A percentile compares a stretch with the other conserved stretches of the same genome.
Evolutionary conservation across 1,140 invertebrate genomes (phyloP).

Genomic region (Physella acuta): DNA sequence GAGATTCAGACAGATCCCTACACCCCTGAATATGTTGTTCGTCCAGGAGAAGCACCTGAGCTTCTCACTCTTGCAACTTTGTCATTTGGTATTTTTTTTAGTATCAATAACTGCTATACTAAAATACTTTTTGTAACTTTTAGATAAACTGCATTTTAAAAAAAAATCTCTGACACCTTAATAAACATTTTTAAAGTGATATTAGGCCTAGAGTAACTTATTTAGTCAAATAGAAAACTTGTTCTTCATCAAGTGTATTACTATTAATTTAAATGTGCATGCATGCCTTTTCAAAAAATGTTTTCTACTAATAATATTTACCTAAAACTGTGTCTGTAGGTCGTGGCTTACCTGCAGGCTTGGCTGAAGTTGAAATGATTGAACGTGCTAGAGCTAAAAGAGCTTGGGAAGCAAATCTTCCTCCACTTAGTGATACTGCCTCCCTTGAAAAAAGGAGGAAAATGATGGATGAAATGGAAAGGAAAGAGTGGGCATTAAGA

Average conservation of each 20-base stretch:
- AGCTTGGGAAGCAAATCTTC: slow-evolving; percentile 65
- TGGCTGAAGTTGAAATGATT: slow-evolving; percentile 69
- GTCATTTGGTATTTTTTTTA: slow-evolving; percentile 62
- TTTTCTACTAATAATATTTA: no score
- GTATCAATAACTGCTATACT: background rate
- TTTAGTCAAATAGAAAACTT: no score
- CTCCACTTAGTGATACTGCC: slow-evolving; percentile 61
- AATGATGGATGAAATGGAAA: slow-evolving; percentile 68
- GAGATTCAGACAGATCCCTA: slow-evolving; percentile 78
- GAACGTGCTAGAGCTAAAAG: slow-evolving; percentile 65
- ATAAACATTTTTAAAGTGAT: no score
- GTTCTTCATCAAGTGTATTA: no score
- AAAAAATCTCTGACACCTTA: no score
- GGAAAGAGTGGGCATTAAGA: slow-evolving; percentile 69
- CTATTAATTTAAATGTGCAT: no score
- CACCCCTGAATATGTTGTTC: slow-evolving; percentile 68
- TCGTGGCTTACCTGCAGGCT: slow-evolving; percentile 68
- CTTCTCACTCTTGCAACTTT: slow-evolving; percentile 68
- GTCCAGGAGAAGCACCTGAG: slow-evolving; percentile 65
- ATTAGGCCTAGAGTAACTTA: no score
- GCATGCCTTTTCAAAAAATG: no score
- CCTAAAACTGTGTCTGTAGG: slow-evolving; percentile 37
- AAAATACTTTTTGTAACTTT: no score
- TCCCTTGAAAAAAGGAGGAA: slow-evolving; percentile 64
- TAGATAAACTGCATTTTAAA: no score